Percentiles rank a stretch among this genome's conserved stretches.
phyloP scores from a whole-genome alignment of 23 tunicate species.

The Oikopleura dioica region DNA sequence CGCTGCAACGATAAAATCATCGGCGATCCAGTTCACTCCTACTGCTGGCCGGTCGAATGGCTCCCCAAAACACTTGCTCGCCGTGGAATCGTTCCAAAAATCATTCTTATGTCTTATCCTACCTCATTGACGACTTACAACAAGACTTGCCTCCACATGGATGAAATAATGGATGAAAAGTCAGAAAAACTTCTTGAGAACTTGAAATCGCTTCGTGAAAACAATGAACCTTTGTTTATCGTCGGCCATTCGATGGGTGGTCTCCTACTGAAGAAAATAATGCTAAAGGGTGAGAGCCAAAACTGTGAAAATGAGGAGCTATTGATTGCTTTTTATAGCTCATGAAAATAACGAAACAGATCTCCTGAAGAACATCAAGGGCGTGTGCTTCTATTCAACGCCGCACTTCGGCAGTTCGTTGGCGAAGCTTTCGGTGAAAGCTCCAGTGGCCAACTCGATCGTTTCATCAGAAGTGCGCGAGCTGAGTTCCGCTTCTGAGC shows the following conservation, averaged over 20 bases:
- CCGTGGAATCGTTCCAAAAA: neutral
- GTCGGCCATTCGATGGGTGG: constrained; percentile 12
- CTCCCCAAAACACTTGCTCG: neutral
- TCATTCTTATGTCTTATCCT: neutral
- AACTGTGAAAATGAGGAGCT: neutral
- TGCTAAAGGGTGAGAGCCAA: neutral
- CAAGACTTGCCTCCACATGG: neutral
- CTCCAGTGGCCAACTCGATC: no score
- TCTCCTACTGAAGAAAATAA: neutral
- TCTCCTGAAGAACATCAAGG: neutral
- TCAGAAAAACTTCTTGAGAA: neutral
- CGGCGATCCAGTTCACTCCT: neutral
- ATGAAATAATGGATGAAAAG: neutral
- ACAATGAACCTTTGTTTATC: neutral
- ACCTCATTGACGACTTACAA: neutral
- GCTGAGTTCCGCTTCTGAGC: neutral
- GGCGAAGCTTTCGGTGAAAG: neutral
- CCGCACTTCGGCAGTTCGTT: neutral
- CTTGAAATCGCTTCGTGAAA: neutral
- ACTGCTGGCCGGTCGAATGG: constrained; percentile 10
- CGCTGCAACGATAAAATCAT: neutral
- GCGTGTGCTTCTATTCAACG: neutral
- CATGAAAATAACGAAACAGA: no score
- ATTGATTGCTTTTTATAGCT: no score
- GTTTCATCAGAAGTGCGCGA: neutral